Conservation (phyloP, 2,797 vertebrate species). For the Spondyliosoma cantharus region DNA sequence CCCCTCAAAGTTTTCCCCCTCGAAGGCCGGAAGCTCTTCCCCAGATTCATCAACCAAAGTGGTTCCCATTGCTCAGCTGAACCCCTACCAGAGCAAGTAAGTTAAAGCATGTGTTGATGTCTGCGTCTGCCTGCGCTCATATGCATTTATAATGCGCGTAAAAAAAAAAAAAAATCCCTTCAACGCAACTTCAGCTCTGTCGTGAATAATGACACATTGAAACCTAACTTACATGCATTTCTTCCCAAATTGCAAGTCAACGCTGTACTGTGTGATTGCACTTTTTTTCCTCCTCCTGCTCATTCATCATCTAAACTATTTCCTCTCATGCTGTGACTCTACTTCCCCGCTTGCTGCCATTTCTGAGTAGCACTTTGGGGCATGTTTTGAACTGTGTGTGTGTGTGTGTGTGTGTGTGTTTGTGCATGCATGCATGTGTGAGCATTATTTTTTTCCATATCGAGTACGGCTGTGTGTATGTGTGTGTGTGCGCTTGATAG, state of each 20-base stretch:
- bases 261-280: constrained; percentile 1
- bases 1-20: constrained; percentile 30
- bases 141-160: not conserved
- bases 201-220: not conserved
- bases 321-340: constrained; percentile 42
- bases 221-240: constrained; percentile 1
- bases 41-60: constrained; percentile 85
- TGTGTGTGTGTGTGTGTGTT: constrained; percentile 21
- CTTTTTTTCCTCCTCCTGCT: constrained; percentile 18
- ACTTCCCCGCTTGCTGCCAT: constrained; percentile 49
- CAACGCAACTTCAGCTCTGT: not conserved
- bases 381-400: constrained; percentile 44
- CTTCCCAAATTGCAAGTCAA: constrained; percentile 10
- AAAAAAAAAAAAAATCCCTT: not conserved
- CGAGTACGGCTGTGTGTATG: constrained; percentile 17
- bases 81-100: constrained; percentile 95
- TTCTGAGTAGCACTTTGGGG: constrained; percentile 56
- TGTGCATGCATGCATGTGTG: constrained; percentile 18
- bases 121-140: not conserved
- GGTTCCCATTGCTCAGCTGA: constrained; percentile 90
- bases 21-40: constrained; percentile 73
- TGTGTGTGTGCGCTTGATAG: constrained; percentile 34
- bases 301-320: constrained; percentile 49
- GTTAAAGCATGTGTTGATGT: constrained; percentile 67
- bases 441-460: not conserved